A percentile compares a stretch with the other conserved stretches of the same genome.
These are phyloP conservation scores for Spatulosminthurus flaviceps DNA, from an alignment of 2,888 invertebrate genomes.

Conservation along the genomic window DNA sequence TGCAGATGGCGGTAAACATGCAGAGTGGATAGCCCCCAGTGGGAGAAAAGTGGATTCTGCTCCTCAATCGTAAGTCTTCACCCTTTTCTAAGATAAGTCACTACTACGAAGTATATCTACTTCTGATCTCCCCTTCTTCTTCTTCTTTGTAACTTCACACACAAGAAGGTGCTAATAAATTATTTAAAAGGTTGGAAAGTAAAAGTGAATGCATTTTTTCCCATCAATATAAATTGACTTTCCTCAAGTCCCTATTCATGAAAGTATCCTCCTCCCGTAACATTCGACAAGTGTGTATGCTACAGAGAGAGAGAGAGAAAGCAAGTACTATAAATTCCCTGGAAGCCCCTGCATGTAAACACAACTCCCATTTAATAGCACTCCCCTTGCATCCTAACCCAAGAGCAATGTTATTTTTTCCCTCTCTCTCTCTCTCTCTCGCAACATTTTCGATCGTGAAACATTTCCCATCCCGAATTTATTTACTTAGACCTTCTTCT, in stretches of 20 bases:
- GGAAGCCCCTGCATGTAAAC: too few species aligned
- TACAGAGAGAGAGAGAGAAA: background rate
- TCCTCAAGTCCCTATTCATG: background rate
- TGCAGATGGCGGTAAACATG: constrained; percentile 53
- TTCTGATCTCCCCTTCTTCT: background rate
- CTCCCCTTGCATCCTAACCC: background rate
- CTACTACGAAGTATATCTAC: background rate
- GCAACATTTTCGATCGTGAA: too few species aligned
- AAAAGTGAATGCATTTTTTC: background rate
- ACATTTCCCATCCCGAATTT: background rate
- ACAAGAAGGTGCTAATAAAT: background rate
- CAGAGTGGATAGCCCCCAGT: constrained; percentile 59
- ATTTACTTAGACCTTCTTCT: background rate
- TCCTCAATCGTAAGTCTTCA: constrained; percentile 53
- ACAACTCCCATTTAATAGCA: too few species aligned
- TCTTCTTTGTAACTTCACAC: background rate
- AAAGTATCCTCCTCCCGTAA: too few species aligned
- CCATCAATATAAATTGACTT: constrained; percentile 12
- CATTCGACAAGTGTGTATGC: too few species aligned
- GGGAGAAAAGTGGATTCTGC: constrained; percentile 56
- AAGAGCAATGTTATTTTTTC: background rate
- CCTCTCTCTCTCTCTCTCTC: background rate
- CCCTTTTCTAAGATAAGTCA: background rate
- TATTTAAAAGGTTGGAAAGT: background rate
- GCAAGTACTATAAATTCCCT: too few species aligned